A percentile compares a stretch with the other conserved stretches of the same genome.
phyloP scores from a whole-genome alignment of 1,140 invertebrate genomes.

The Ptiloglossa arizonensis region DNA sequence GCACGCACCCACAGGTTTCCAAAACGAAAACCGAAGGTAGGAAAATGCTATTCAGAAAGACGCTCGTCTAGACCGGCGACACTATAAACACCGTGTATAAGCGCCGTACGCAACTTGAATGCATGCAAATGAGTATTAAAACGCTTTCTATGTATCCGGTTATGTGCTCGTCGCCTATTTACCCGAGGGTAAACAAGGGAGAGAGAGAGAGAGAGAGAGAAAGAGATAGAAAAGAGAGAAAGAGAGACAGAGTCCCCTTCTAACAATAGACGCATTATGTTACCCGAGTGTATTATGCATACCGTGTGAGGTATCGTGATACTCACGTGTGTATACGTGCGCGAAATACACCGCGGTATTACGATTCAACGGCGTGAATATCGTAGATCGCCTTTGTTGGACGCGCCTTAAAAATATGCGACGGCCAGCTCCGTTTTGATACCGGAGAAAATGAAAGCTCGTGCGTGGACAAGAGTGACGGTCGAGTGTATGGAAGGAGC shows the following conservation, averaged over 20 bases:
- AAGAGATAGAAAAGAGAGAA: background rate
- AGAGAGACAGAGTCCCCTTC: conserved; percentile 23
- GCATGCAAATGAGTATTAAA: conserved; percentile 67
- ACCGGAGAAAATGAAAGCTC: conserved; percentile 53
- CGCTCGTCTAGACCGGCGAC: conserved; percentile 38
- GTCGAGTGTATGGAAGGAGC: conserved; percentile 10
- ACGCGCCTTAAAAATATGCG: conserved; percentile 42
- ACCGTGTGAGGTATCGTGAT: conserved; percentile 52
- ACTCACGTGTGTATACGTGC: conserved; percentile 36
- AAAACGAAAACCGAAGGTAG: background rate
- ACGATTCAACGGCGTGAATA: conserved; percentile 38
- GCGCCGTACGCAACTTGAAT: conserved; percentile 31
- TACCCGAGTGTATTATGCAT: conserved; percentile 62
- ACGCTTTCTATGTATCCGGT: conserved; percentile 46
- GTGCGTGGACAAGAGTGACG: conserved; percentile 47
- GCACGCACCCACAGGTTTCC: background rate
- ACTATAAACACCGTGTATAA: conserved; percentile 45
- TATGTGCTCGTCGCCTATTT: conserved; percentile 47
- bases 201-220: conserved; percentile 4
- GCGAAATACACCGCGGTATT: conserved; percentile 45
- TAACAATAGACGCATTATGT: conserved; percentile 68
- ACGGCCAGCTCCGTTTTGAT: conserved; percentile 38
- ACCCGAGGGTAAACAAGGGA: conserved; percentile 21
- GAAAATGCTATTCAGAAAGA: conserved; percentile 20
- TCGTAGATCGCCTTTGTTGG: conserved; percentile 44